Base-by-base conservation (phyloP, 2,888 invertebrate genomes). In the Meloe dianella region DNA sequence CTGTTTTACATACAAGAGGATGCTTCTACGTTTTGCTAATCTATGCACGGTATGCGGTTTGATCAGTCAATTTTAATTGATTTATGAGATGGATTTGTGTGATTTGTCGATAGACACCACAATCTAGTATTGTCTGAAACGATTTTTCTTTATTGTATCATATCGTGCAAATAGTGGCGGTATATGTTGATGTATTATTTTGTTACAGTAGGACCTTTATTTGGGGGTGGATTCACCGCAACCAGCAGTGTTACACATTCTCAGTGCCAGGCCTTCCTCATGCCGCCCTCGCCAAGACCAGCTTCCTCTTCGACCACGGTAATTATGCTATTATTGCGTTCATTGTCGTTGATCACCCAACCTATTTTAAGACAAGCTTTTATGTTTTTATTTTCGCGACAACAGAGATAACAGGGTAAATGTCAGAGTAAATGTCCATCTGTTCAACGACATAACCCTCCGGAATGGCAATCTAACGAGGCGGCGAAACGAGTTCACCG, bases 271-370 rank as follows among this genome's bases (percentile, higher is more conserved):
- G 83, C 51, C 78, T 84, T 57, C 83, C 83, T 35, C 77, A 80
- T 67, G 83, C 83, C 64, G 83, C 83, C 57, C 83, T 82, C 63
- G 78, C 80, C 71, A 84, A 84, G 77, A 81, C 81, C 66, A 81
- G 81, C 68, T 83, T 84, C 69, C 82, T 83, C 77, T 83, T 84
- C 77, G 84, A 84, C 73, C 82, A 83, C 72, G 84, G 84, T 84
- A 80, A 83, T 75, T 77, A 73, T 71, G 68, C 60, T 67, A 71
- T 73, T 70, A 71, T 71, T 72, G 68, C 61, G 14, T 22, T 64
- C 60, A 64, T 69, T 64, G 57, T 67, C 68, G 68, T 65, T 64
- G 61, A 65, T 65, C 66, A 66, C 56, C 65, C 56, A 27, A 14
- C n/a, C 7, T 64, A 32, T 61, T 59, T 8, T 22, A 27, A 29